Evolutionary conservation across 2,797 vertebrate genomes (phyloP).

Genomic region (Falco novaeseelandiae): DNA sequence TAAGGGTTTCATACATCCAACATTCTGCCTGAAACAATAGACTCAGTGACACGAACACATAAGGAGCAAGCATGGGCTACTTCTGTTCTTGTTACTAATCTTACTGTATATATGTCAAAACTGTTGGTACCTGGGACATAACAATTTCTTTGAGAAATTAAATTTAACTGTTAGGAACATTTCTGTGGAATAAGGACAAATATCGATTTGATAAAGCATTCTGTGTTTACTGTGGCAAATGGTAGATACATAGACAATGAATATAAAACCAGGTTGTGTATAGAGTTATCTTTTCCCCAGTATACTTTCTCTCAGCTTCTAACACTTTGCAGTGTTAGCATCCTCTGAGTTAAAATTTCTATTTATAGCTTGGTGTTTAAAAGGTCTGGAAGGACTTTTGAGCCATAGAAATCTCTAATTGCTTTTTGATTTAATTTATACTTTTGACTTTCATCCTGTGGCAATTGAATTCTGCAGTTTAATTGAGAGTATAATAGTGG

Average conservation of each 20-base stretch:
- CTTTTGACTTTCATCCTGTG: neutral
- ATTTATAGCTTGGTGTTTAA: neutral
- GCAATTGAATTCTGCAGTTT: neutral
- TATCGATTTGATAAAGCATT: neutral
- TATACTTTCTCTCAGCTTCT: neutral
- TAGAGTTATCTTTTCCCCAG: neutral
- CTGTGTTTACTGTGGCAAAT: neutral
- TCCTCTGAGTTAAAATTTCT: neutral
- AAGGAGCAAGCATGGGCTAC: accelerated
- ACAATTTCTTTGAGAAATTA: neutral
- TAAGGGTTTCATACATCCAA: neutral
- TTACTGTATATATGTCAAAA: neutral
- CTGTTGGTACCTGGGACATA: neutral
- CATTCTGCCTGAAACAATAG: neutral
- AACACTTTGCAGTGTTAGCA: neutral
- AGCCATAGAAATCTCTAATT: neutral
- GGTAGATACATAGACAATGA: neutral
- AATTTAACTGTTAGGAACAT: neutral
- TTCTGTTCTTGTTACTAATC: neutral
- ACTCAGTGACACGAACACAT: neutral
- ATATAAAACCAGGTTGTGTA: neutral
- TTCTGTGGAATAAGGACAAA: neutral
- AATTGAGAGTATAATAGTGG: neutral
- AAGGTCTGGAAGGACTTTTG: neutral
- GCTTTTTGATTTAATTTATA: constrained; percentile 13